phyloP scores from a whole-genome alignment of 2,888 invertebrate species.

The Xanthorhoe spadicearia region DNA sequence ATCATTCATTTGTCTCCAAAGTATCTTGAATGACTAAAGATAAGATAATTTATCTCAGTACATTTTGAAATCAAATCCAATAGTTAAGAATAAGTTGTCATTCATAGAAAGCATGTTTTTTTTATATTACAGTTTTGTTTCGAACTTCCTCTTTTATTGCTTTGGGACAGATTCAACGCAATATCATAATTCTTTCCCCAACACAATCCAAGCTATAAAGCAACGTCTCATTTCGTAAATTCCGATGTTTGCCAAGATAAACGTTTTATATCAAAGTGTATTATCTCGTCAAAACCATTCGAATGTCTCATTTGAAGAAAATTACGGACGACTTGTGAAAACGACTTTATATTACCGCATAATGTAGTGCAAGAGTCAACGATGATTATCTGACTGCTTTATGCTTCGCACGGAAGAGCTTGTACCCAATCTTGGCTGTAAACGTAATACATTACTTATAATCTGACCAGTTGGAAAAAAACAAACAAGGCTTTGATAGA shows the following conservation, averaged over 20 bases:
- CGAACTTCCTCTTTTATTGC: not conserved
- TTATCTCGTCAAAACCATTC: not conserved
- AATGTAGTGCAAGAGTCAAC: not conserved
- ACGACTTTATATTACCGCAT: constrained; percentile 6
- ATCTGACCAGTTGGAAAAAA: no score
- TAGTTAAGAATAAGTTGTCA: no score
- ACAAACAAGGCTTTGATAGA: no score
- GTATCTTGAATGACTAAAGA: no score
- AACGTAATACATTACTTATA: not conserved
- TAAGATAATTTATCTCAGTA: no score
- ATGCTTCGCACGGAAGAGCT: no score
- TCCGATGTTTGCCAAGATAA: constrained; percentile 1
- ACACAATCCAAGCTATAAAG: not conserved
- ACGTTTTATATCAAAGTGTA: not conserved
- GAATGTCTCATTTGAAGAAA: not conserved
- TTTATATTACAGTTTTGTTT: not conserved
- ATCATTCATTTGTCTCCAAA: no score
- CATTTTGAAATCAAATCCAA: not conserved
- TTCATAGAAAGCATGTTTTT: not conserved
- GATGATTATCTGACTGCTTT: not conserved
- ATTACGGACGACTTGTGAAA: not conserved
- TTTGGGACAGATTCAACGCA: not conserved
- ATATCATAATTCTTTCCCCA: not conserved
- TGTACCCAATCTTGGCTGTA: no score
- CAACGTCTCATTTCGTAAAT: not conserved